Conservation (phyloP, 2,888 invertebrate species). For the Proisotoma minuta region DNA sequence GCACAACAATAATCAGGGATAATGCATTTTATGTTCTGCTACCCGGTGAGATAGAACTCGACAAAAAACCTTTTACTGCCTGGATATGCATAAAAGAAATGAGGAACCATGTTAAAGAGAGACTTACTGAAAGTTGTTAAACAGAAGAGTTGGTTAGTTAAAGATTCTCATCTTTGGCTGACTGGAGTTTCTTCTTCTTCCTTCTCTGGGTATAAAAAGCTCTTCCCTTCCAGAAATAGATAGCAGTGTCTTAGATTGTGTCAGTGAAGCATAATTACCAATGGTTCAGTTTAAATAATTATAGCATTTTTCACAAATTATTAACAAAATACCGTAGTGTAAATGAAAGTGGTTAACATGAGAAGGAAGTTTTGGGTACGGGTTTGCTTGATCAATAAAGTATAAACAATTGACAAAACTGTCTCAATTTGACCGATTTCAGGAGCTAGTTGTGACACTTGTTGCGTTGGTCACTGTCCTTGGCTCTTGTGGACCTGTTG, state of each 20-base stretch:
- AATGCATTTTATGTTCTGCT: too few species aligned
- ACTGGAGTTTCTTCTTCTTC: too few species aligned
- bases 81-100: too few species aligned
- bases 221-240: slow-evolving; percentile 9
- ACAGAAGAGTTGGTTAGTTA: too few species aligned
- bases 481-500: neutral
- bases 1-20: too few species aligned
- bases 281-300: neutral
- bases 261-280: neutral
- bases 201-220: slow-evolving; percentile 4
- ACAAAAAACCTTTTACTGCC: too few species aligned
- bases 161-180: too few species aligned
- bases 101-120: too few species aligned
- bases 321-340: neutral
- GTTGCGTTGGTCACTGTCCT: neutral
- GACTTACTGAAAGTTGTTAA: too few species aligned
- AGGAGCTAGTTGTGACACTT: neutral
- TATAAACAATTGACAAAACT: neutral
- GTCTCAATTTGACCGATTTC: neutral
- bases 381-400: neutral
- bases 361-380: neutral
- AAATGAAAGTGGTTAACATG: neutral
- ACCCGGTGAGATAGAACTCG: too few species aligned
- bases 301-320: neutral
- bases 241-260: neutral